phyloP scores from a whole-genome alignment of 2,113 vertebrate species.

The Turdus rufiventris region DNA sequence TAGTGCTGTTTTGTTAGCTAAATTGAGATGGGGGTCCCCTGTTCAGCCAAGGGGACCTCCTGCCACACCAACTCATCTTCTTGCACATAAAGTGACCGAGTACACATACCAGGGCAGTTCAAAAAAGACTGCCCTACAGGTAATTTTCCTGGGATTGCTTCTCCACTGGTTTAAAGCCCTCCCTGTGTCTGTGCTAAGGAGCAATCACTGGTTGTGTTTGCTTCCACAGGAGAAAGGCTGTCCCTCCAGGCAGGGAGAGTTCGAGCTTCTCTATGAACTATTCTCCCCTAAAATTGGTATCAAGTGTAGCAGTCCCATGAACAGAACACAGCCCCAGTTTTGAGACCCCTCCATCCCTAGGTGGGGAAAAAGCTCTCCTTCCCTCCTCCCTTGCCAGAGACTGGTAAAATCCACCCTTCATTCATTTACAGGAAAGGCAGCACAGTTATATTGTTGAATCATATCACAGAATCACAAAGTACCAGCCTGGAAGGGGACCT shows the following conservation, averaged over 20 bases:
- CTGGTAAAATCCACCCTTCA: not conserved
- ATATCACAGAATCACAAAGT: not conserved
- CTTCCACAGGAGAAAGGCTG: not conserved
- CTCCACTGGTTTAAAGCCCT: not conserved
- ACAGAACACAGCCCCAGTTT: not conserved
- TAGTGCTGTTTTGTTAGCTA: not conserved
- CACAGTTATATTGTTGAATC: not conserved
- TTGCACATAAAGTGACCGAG: rapidly evolving
- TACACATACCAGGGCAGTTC: not conserved
- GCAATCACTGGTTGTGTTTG: not conserved
- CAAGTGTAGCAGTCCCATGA: not conserved
- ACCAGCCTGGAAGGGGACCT: not conserved
- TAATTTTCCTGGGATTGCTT: not conserved
- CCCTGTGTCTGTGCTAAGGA: not conserved
- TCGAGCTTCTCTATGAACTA: not conserved
- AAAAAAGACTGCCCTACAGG: not conserved
- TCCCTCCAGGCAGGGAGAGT: not conserved
- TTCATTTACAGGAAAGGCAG: not conserved
- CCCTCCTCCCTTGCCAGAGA: not conserved
- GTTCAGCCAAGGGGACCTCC: not conserved
- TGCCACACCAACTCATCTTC: not conserved
- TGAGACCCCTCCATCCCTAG: not conserved
- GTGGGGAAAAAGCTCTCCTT: not conserved
- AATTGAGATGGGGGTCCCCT: not conserved
- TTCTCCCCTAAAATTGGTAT: not conserved